Evolutionary conservation across 2,888 invertebrate species (phyloP), one percentile per base, ranked within the genome.

Genomic region (Sarcophaga carnaria): DNA sequence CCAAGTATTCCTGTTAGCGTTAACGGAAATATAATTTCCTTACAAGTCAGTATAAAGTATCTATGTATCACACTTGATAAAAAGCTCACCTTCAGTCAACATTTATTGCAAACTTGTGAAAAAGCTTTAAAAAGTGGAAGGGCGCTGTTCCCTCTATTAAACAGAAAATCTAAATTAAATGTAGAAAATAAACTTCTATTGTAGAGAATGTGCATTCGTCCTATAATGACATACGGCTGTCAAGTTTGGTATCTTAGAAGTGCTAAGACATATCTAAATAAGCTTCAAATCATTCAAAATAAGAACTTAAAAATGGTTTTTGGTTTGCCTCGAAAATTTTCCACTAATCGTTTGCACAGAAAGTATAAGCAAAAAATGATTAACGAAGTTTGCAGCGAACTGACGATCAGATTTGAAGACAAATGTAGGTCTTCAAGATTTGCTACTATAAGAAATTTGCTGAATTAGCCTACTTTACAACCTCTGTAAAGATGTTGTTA

Each of bases 91-190:
- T 25, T 25, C 25, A 25, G 25, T 0, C 25, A 25, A 25, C 25
- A 74, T 45, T 20, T 63, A 3, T 5, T 47, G 5, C n/a, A 49
- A 12, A 37, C 63, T 12, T 63, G 63, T 45, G 20, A 47, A 10
- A 74, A 74, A 3, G 74, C 63, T 10, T 3, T 47, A n/a, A 74
- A 11, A 62, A 62, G 74, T 74, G 74, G 63, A 14, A 27, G 54
- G 17, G 54, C 54, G 54, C 54, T 54, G 17, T 54, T 54, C 17
- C 54, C 11, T 17, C 54, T 54, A 14, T 54, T 54, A 54, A 54
- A 17, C 54, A 54, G 11, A 54, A 54, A 54, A 54, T 54, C 54
- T 3, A 54, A 54, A 54, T 17, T 54, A 54, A 54, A 8, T 4
- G 17, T 54, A 14, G 14, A 54, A 54, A 54, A 10, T 54, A 54